phyloP scores from a whole-genome alignment of 2,113 vertebrate species.

The Oncorhynchus gorbuscha region DNA sequence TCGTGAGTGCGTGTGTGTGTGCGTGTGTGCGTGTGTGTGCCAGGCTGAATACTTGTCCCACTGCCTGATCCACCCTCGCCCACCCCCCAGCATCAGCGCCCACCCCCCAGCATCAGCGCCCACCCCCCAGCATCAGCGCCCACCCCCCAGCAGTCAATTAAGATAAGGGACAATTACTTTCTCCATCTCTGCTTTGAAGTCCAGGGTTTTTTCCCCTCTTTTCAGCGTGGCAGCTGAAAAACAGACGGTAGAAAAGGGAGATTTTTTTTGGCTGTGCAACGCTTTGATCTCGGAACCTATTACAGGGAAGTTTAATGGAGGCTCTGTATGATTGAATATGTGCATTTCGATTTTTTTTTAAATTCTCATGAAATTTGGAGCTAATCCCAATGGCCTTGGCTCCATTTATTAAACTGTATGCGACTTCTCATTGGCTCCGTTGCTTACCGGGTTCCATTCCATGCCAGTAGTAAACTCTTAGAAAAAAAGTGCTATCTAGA shows the following conservation, averaged over 20 bases:
- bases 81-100: constrained; percentile 12
- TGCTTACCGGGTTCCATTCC: neutral
- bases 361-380: neutral
- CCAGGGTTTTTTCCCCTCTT: constrained; percentile 65
- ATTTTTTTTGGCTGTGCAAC: constrained; percentile 22
- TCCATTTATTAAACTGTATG: constrained; percentile 49
- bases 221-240: constrained; percentile 51
- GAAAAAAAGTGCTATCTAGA: no score
- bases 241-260: constrained; percentile 52
- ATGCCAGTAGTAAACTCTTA: neutral
- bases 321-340: constrained; percentile 51
- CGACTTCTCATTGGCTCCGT: constrained; percentile 54
- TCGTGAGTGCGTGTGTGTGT: no score
- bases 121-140: constrained; percentile 26
- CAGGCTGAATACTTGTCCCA: no score
- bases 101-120: constrained; percentile 20
- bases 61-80: neutral
- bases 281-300: constrained; percentile 63
- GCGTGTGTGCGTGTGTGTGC: no score
- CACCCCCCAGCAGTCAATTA: constrained; percentile 67
- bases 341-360: constrained; percentile 33
- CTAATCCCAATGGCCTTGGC: constrained; percentile 49
- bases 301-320: constrained; percentile 24
- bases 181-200: constrained; percentile 78
- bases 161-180: constrained; percentile 82